Evolutionary conservation across 2,888 invertebrate species (phyloP).

Genomic region (Standfussiana lucernea): DNA sequence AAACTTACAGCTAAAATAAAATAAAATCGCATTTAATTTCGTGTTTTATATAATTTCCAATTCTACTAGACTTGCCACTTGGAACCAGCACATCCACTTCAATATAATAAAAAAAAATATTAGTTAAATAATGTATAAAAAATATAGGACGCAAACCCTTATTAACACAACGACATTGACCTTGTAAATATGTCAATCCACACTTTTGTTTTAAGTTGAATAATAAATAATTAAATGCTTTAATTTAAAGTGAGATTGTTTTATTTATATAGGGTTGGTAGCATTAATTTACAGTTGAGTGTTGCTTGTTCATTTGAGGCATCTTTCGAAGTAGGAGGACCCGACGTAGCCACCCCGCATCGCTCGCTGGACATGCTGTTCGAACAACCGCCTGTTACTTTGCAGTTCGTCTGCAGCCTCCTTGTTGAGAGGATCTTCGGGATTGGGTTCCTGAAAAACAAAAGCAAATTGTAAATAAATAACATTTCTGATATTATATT

Average conservation of each 20-base stretch:
- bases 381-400: conserved; percentile 97
- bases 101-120: conserved; percentile 56
- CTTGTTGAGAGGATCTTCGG: conserved; percentile 99
- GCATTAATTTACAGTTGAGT: conserved; percentile 80
- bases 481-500: neutral
- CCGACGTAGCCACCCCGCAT: conserved; percentile 99
- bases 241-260: conserved; percentile 85
- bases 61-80: conserved; percentile 44
- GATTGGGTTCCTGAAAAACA: conserved; percentile 96
- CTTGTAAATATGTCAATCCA: conserved; percentile 58
- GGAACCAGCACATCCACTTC: conserved; percentile 43
- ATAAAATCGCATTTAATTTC: conserved; percentile 44
- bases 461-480: conserved; percentile 38
- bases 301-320: conserved; percentile 94
- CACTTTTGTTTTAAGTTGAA: conserved; percentile 58
- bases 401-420: conserved; percentile 99
- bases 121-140: conserved; percentile 67
- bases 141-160: conserved; percentile 62
- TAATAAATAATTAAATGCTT: conserved; percentile 74
- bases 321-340: conserved; percentile 98
- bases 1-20: conserved; percentile 55
- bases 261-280: conserved; percentile 84
- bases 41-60: conserved; percentile 61
- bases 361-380: conserved; percentile 98
- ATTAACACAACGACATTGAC: conserved; percentile 49